Conservation (phyloP, 2,113 vertebrate species). For the Microtus pennsylvanicus region DNA sequence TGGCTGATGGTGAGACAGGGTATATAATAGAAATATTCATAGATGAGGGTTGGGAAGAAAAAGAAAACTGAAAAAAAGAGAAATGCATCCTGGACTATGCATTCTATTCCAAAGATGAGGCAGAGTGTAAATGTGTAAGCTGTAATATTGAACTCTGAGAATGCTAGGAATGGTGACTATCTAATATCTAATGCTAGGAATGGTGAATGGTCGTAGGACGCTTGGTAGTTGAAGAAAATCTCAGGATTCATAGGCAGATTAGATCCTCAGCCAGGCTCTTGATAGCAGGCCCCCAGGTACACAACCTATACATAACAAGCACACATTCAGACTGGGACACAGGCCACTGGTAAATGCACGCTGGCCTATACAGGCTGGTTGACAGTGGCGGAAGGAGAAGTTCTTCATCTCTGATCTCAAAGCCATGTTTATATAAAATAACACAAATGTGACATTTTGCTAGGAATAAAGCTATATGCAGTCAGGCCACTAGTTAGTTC, state of each 20-base stretch:
- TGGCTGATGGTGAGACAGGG: background rate
- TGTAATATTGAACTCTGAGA: background rate
- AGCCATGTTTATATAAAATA: background rate
- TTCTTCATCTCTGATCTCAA: background rate
- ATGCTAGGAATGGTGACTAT: too few relatives aligned
- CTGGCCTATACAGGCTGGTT: background rate
- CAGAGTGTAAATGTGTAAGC: background rate
- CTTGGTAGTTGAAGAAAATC: background rate
- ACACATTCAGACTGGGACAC: background rate
- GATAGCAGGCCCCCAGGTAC: background rate
- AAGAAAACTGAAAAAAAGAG: background rate
- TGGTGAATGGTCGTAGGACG: background rate
- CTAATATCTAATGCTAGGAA: background rate
- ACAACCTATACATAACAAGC: too few relatives aligned
- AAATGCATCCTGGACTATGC: rapidly evolving
- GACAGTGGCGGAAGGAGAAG: background rate
- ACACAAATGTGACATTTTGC: background rate
- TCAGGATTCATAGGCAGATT: background rate
- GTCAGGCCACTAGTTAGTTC: too few relatives aligned
- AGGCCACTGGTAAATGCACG: background rate
- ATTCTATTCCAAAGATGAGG: background rate
- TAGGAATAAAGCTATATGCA: background rate
- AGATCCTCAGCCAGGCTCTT: background rate
- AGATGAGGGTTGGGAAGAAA: too few relatives aligned
- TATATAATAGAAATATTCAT: background rate